Conservation (phyloP, 2,797 vertebrate species). For the Tiaroga cobitis region DNA sequence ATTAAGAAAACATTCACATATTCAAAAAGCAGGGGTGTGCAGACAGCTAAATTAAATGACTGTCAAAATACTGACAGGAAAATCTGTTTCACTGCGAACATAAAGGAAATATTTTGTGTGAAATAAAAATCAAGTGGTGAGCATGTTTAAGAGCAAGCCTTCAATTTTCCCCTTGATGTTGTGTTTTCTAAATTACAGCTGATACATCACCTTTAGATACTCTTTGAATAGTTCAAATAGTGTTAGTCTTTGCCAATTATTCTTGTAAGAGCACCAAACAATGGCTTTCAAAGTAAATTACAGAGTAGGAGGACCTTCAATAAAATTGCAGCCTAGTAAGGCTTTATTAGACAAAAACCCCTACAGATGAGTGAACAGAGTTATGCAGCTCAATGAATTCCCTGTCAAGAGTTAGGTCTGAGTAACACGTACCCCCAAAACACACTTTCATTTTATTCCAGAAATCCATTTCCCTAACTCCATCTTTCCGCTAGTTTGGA, state of each 20-base stretch:
- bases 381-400: slow-evolving; percentile 11
- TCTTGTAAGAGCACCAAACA: slow-evolving; percentile 7
- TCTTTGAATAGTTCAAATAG: slow-evolving; percentile 13
- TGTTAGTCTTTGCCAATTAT: slow-evolving; percentile 4
- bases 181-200: slow-evolving; percentile 24
- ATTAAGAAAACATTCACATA: slow-evolving; percentile 56
- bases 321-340: background rate
- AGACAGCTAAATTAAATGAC: slow-evolving; percentile 55
- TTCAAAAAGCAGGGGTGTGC: slow-evolving; percentile 42
- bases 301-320: background rate
- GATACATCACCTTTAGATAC: slow-evolving; percentile 12
- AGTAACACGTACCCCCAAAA: background rate
- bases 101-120: slow-evolving; percentile 33
- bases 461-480: slow-evolving; percentile 8
- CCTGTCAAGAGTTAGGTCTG: slow-evolving; percentile 4
- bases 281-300: slow-evolving; percentile 20
- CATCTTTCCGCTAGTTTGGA: background rate
- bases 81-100: slow-evolving; percentile 41
- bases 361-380: background rate
- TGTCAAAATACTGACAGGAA: slow-evolving; percentile 47
- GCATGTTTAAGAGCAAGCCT: slow-evolving; percentile 16
- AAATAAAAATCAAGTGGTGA: slow-evolving; percentile 10
- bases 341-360: background rate
- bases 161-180: slow-evolving; percentile 32
- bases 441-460: slow-evolving; percentile 1